These are phyloP conservation scores for Cotesia glomerata DNA, from an alignment of 1,140 invertebrate genomes.

Conservation along the genomic window DNA sequence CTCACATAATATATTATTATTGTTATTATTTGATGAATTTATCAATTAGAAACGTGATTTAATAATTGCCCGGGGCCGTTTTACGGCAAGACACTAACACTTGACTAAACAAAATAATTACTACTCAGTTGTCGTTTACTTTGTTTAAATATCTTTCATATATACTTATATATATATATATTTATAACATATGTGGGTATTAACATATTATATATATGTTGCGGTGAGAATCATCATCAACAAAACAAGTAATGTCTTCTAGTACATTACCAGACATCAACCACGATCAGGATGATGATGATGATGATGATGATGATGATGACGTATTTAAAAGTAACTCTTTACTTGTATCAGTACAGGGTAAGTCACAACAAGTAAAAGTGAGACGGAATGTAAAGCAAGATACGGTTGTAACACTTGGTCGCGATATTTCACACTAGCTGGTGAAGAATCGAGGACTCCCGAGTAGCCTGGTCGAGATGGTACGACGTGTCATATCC, in stretches of 20 bases:
- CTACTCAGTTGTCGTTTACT: constrained; percentile 25
- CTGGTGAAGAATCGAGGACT: constrained; percentile 42
- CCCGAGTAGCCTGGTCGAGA: background rate
- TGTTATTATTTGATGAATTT: constrained; percentile 37
- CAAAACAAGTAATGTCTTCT: background rate
- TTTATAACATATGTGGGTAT: too few species aligned
- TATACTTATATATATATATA: too few species aligned
- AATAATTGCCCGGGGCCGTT: constrained; percentile 35
- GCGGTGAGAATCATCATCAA: background rate
- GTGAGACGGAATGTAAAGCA: constrained; percentile 26
- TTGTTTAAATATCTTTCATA: background rate
- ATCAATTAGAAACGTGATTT: constrained; percentile 48
- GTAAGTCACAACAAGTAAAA: background rate
- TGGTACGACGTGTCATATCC: constrained; percentile 18
- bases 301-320: background rate
- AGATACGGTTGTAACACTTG: constrained; percentile 59
- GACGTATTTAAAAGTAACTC: background rate
- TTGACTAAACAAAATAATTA: constrained; percentile 48
- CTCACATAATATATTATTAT: background rate
- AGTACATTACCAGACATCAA: background rate
- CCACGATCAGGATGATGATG: background rate
- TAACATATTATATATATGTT: too few species aligned
- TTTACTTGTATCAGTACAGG: background rate
- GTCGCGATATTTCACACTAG: constrained; percentile 65
- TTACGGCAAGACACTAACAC: constrained; percentile 39